Percentiles rank a stretch among this genome's conserved stretches.
These are phyloP conservation scores for Alces alces DNA, from an alignment of 2,113 vertebrate species.

Conservation along the genomic window DNA sequence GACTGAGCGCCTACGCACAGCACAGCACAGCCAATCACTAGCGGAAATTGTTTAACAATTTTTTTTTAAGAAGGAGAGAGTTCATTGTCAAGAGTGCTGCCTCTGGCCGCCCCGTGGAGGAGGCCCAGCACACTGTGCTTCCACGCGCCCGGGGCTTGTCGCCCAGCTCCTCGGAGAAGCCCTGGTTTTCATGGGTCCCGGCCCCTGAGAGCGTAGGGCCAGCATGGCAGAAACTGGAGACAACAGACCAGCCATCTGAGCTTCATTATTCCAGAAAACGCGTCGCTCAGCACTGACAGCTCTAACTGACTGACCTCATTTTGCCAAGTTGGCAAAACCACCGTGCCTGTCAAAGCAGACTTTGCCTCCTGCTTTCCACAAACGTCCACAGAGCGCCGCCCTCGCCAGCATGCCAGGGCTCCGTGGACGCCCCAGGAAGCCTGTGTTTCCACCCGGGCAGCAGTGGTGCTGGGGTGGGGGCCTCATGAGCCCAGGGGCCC, in stretches of 20 bases:
- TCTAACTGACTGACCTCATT: accelerated
- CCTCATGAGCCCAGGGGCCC: not conserved
- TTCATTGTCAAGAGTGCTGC: not conserved
- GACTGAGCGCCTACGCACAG: not conserved
- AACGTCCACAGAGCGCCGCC: not conserved
- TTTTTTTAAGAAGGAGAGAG: not conserved
- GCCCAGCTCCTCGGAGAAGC: not conserved
- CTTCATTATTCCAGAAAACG: not conserved
- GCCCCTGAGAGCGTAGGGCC: not conserved
- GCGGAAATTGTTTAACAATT: not conserved
- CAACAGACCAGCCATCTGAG: not conserved
- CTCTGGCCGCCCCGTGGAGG: not conserved
- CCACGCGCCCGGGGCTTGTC: too few relatives aligned
- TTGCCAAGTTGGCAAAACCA: not conserved
- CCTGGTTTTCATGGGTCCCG: accelerated
- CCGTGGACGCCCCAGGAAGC: not conserved
- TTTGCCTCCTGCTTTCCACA: not conserved
- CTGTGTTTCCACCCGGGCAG: not conserved
- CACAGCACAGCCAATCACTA: accelerated
- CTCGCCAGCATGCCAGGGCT: not conserved
- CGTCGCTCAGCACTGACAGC: not conserved
- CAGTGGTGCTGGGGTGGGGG: too few relatives aligned
- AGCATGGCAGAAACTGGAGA: not conserved
- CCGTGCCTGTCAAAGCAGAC: not conserved
- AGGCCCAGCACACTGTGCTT: accelerated